Conservation (phyloP, 2,888 invertebrate species). For the Operophtera brumata region DNA sequence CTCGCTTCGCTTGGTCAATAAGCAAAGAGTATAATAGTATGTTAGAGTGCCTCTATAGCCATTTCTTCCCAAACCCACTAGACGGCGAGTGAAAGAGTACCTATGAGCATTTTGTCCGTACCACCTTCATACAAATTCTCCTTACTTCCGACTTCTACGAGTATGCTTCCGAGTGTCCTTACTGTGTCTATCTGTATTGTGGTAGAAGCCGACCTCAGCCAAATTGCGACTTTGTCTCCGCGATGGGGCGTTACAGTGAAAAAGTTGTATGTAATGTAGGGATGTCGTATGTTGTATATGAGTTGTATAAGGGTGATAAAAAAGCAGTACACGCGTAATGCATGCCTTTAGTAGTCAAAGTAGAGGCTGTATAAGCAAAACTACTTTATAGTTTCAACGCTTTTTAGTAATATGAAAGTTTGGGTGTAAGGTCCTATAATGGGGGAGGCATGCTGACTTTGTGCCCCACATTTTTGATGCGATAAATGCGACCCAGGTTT, state of each 20-base stretch:
- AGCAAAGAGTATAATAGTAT: too few species aligned
- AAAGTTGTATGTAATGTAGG: constrained; percentile 32
- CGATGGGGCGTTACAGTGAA: constrained; percentile 26
- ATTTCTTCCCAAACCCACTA: too few species aligned
- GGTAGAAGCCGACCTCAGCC: constrained; percentile 13
- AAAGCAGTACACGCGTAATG: constrained; percentile 24
- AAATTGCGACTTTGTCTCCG: constrained; percentile 31
- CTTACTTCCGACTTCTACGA: too few species aligned
- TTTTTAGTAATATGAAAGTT: constrained; percentile 13
- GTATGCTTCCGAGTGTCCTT: too few species aligned
- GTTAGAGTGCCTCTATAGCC: too few species aligned
- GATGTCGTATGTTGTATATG: constrained; percentile 30
- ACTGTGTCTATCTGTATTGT: neutral
- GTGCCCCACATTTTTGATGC: too few species aligned
- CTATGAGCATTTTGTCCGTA: too few species aligned
- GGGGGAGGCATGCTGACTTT: too few species aligned
- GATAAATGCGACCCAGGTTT: too few species aligned
- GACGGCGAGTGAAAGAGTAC: too few species aligned
- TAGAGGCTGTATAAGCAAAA: constrained; percentile 14
- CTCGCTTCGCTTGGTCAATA: too few species aligned
- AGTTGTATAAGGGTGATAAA: constrained; percentile 31
- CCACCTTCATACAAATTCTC: too few species aligned
- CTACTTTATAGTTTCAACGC: neutral
- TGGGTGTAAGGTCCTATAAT: neutral
- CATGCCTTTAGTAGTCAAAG: constrained; percentile 17